These are phyloP conservation scores for Ceratitis capitata DNA, from an alignment of 1,140 invertebrate species.

Conservation along the genomic window DNA sequence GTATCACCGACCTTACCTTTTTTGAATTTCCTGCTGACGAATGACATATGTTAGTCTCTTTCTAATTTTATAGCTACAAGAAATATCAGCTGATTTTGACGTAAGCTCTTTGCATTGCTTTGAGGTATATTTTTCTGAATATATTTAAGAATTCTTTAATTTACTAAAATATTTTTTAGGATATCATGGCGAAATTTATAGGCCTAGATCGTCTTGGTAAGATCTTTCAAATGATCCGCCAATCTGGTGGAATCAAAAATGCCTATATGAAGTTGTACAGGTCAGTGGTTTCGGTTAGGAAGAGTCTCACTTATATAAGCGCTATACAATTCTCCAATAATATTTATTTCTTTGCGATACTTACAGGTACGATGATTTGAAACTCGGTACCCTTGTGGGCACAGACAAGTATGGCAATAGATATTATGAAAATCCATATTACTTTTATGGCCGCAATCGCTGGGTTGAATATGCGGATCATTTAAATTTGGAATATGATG, in stretches of 20 bases:
- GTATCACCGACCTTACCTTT: too few relatives aligned
- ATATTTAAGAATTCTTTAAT: background rate
- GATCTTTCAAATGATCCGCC: constrained; percentile 75
- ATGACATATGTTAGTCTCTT: background rate
- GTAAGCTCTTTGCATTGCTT: background rate
- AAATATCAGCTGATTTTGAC: constrained; percentile 19
- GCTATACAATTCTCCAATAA: constrained; percentile 50
- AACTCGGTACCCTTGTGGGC: constrained; percentile 88
- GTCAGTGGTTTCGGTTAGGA: constrained; percentile 65
- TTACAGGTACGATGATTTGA: constrained; percentile 86
- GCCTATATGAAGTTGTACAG: constrained; percentile 79
- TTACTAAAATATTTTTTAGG: background rate
- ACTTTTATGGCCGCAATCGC: constrained; percentile 90
- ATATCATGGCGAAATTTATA: constrained; percentile 71
- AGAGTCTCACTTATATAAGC: constrained; percentile 62
- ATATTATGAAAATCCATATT: constrained; percentile 92
- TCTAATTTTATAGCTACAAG: background rate
- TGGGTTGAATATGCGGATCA: constrained; percentile 91
- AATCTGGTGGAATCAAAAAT: constrained; percentile 80
- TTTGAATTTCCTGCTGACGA: background rate
- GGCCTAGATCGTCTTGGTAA: constrained; percentile 79
- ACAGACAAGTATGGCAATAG: constrained; percentile 95
- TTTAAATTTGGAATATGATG: constrained; percentile 88
- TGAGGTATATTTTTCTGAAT: background rate
- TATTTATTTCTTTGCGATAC: constrained; percentile 48